Percentiles rank a stretch among this genome's conserved stretches.
These are phyloP conservation scores for Aradophagus sp. DNA, from an alignment of 1,140 invertebrate species.

Conservation along the genomic window DNA sequence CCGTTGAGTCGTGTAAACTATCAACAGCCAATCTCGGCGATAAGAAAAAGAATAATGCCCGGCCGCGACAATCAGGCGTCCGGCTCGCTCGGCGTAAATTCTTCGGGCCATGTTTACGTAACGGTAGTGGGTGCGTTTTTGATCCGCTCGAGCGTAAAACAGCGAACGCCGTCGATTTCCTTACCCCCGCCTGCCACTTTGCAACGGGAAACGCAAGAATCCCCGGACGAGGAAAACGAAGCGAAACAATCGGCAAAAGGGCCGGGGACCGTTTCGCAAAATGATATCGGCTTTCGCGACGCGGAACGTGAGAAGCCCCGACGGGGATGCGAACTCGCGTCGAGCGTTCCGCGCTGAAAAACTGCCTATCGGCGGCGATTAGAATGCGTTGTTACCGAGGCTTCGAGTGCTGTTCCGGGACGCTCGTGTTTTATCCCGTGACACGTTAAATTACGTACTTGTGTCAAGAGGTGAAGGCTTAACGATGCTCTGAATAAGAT, in stretches of 20 bases:
- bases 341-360: conserved; percentile 25
- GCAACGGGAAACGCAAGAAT: conserved; percentile 55
- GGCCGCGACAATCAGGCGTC: conserved; percentile 32
- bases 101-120: conserved; percentile 53
- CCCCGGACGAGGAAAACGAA: conserved; percentile 34
- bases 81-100: conserved; percentile 39
- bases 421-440: conserved; percentile 55
- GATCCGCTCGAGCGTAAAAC: conserved; percentile 55
- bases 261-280: conserved; percentile 40
- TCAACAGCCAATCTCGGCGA: conserved; percentile 43
- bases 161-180: conserved; percentile 37
- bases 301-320: conserved; percentile 40
- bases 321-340: conserved; percentile 22
- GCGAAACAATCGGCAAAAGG: conserved; percentile 46
- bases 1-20: conserved; percentile 36
- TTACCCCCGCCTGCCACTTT: too few relatives aligned
- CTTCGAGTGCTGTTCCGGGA: conserved; percentile 28
- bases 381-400: conserved; percentile 27
- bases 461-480: conserved; percentile 70
- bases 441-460: conserved; percentile 57
- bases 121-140: conserved; percentile 52
- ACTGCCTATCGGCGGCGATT: conserved; percentile 39
- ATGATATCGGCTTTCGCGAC: conserved; percentile 33
- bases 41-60: conserved; percentile 46
- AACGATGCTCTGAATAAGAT: conserved; percentile 64